These are phyloP conservation scores for Platycheirus albimanus DNA, from an alignment of 2,888 invertebrate species.

Conservation along the genomic window DNA sequence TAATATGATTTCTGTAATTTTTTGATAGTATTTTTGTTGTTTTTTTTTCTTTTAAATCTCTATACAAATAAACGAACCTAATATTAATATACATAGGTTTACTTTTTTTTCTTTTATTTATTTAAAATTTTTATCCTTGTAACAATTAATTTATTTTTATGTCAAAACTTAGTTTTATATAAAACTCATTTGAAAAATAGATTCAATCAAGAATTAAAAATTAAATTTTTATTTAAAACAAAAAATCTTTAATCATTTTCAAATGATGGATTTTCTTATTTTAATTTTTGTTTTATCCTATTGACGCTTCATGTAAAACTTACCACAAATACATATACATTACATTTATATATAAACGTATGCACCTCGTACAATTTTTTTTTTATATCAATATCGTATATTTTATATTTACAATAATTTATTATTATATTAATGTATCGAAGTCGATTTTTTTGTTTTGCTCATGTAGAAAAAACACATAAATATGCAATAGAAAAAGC, in stretches of 20 bases:
- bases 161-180: constrained; percentile 32
- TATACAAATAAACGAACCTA: constrained; percentile 68
- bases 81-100: constrained; percentile 38
- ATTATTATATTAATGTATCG: constrained; percentile 63
- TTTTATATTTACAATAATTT: constrained; percentile 66
- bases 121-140: constrained; percentile 55
- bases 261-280: constrained; percentile 23
- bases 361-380: constrained; percentile 50
- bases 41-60: constrained; percentile 54
- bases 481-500: constrained; percentile 73
- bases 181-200: constrained; percentile 34
- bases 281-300: constrained; percentile 34
- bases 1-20: constrained; percentile 33
- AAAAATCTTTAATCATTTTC: neutral
- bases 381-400: constrained; percentile 41
- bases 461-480: constrained; percentile 74
- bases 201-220: constrained; percentile 51
- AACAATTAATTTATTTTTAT: constrained; percentile 61
- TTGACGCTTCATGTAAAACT: constrained; percentile 75
- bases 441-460: constrained; percentile 65
- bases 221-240: neutral
- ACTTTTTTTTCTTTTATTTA: constrained; percentile 18
- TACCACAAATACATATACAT: constrained; percentile 75
- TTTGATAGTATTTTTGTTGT: constrained; percentile 39
- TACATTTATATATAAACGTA: constrained; percentile 48